Evolutionary conservation across 2,797 vertebrate genomes (phyloP).

Genomic region (Gambelia wislizenii): DNA sequence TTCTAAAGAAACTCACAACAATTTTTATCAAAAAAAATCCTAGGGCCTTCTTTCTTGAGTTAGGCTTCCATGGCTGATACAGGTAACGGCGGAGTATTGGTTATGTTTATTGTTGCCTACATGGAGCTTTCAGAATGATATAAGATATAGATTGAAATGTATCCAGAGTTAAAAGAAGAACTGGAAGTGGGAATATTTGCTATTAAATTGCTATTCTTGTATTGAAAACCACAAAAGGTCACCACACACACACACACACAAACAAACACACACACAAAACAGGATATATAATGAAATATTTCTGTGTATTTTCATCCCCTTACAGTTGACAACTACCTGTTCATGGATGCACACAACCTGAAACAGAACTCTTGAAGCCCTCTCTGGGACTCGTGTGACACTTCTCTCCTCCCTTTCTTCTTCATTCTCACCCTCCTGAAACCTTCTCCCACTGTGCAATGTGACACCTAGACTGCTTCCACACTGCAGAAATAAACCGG

Average conservation of each 20-base stretch:
- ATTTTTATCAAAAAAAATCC: not conserved
- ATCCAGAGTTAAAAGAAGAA: not conserved
- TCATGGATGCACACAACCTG: not conserved
- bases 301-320: not conserved
- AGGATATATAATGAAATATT: not conserved
- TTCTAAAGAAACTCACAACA: not conserved
- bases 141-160: not conserved
- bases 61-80: not conserved
- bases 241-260: too few relatives aligned
- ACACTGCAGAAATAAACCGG: too few relatives aligned
- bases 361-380: not conserved
- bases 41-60: not conserved
- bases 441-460: not conserved
- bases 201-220: not conserved
- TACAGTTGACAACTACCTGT: not conserved
- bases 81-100: not conserved
- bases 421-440: too few relatives aligned
- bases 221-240: not conserved
- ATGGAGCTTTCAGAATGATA: not conserved
- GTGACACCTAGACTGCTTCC: too few relatives aligned
- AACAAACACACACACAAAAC: too few relatives aligned
- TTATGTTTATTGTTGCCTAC: not conserved
- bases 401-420: too few relatives aligned
- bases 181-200: not conserved
- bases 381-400: not conserved